phyloP scores from a whole-genome alignment of 2,888 invertebrate genomes.

The Caenorhabditis drosophilae region DNA sequence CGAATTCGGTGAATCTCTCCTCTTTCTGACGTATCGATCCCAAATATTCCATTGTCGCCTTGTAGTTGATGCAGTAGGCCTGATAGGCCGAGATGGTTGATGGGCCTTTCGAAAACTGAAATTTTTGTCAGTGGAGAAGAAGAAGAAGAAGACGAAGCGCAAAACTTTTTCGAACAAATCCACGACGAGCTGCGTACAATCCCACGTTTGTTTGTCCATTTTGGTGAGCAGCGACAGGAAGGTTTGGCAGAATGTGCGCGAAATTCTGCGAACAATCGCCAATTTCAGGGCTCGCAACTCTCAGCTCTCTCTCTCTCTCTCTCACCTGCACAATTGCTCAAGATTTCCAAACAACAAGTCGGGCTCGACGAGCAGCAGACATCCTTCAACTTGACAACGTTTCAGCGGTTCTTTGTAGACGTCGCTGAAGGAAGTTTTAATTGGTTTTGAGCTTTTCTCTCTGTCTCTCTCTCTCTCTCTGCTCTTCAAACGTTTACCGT shows the following conservation, averaged over 20 bases:
- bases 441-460: neutral
- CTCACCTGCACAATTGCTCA: constrained; percentile 75
- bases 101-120: constrained; percentile 72
- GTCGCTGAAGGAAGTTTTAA: constrained; percentile 66
- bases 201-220: constrained; percentile 69
- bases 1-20: constrained; percentile 75
- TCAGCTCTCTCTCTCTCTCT: no score
- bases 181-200: constrained; percentile 73
- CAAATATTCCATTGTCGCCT: constrained; percentile 75
- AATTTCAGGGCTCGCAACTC: no score
- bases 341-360: constrained; percentile 74
- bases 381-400: constrained; percentile 76
- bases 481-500: constrained; percentile 65
- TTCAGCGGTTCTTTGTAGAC: constrained; percentile 77
- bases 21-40: constrained; percentile 74
- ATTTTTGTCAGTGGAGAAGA: constrained; percentile 1
- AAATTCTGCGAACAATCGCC: no score
- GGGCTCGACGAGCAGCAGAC: constrained; percentile 76
- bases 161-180: constrained; percentile 73
- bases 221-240: constrained; percentile 58
- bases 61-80: constrained; percentile 76
- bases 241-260: constrained; percentile 59
- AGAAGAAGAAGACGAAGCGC: no score
- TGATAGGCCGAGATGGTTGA: constrained; percentile 74
- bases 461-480: neutral